phyloP scores from a whole-genome alignment of 2,797 vertebrate species.

The Podargus strigoides region DNA sequence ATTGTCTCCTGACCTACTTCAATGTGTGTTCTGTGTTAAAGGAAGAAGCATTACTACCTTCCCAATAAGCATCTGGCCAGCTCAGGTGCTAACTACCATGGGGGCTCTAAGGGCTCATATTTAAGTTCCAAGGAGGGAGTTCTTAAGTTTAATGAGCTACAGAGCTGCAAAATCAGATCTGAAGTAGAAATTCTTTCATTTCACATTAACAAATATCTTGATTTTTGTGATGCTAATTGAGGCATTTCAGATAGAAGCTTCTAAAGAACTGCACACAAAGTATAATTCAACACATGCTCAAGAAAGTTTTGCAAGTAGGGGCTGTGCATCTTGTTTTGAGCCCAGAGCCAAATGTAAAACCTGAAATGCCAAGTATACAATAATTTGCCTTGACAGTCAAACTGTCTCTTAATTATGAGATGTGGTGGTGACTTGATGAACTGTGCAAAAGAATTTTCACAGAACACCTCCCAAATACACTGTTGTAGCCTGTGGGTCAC shows the following conservation, averaged over 20 bases:
- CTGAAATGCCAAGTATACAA: not conserved
- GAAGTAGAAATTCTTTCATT: not conserved
- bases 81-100: not conserved
- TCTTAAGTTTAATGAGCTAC: not conserved
- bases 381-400: not conserved
- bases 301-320: not conserved
- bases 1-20: not conserved
- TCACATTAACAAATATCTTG: not conserved
- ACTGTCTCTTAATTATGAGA: not conserved
- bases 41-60: not conserved
- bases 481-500: not conserved
- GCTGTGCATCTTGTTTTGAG: not conserved
- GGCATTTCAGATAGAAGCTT: not conserved
- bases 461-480: not conserved
- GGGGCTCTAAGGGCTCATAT: not conserved
- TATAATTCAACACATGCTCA: not conserved
- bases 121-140: not conserved
- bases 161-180: not conserved
- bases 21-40: not conserved
- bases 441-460: not conserved
- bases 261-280: accelerated
- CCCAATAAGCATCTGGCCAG: not conserved
- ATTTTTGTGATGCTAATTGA: not conserved
- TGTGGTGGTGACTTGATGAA: not conserved
- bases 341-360: not conserved